Percentiles rank a stretch among this genome's conserved stretches.
phyloP scores from a whole-genome alignment of 2,797 vertebrate genomes.

The Chromobotia macracanthus region DNA sequence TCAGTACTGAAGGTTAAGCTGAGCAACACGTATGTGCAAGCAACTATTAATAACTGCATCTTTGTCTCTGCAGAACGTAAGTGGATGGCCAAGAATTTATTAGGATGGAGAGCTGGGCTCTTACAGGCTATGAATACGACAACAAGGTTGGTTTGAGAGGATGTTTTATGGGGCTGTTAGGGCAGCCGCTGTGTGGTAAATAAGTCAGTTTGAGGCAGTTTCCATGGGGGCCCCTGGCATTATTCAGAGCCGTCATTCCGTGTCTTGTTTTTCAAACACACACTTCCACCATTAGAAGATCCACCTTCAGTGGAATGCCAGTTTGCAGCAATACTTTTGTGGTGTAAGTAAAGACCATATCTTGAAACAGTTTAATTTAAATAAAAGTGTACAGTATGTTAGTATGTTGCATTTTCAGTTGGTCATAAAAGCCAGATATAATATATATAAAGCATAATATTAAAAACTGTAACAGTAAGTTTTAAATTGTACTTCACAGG shows the following conservation, averaged over 20 bases:
- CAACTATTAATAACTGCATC: constrained; percentile 33
- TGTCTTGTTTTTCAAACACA: background rate
- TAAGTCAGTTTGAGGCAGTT: constrained; percentile 41
- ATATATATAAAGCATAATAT: too few relatives aligned
- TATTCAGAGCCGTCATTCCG: background rate
- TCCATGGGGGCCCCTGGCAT: constrained; percentile 19
- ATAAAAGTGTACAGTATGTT: background rate
- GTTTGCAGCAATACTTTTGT: too few relatives aligned
- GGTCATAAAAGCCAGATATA: background rate
- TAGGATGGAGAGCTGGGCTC: constrained; percentile 35
- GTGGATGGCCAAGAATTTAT: constrained; percentile 21
- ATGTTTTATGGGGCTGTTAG: constrained; percentile 51
- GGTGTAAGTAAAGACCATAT: background rate
- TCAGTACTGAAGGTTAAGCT: constrained; percentile 41
- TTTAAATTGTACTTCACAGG: too few relatives aligned
- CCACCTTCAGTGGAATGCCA: background rate
- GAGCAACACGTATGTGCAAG: constrained; percentile 27
- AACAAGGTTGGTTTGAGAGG: constrained; percentile 43
- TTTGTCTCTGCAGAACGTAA: constrained; percentile 25
- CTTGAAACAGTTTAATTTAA: background rate
- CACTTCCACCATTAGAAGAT: background rate
- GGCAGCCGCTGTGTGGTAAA: constrained; percentile 41
- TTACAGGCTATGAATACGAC: constrained; percentile 43
- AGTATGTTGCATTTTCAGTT: background rate
- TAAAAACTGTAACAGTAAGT: background rate